Conservation (phyloP, 1,140 invertebrate species). For the Cryptotermes secundus region DNA sequence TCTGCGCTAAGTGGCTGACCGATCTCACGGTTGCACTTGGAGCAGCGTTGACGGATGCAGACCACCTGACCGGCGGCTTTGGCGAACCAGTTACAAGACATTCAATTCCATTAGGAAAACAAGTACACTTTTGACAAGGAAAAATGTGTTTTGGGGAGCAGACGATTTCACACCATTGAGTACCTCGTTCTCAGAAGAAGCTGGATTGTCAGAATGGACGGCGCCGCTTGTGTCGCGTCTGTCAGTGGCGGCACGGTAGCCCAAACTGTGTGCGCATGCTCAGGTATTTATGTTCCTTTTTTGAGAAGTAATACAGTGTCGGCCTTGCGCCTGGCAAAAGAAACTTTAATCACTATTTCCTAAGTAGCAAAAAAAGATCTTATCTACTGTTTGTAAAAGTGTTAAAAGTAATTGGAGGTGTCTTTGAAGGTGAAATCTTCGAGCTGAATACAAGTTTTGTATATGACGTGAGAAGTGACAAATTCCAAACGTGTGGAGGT, state of each 20-base stretch:
- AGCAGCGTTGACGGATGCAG: not conserved
- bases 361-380: conserved; percentile 6
- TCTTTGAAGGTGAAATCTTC: not conserved
- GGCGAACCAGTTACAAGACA: not conserved
- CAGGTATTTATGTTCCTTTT: not conserved
- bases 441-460: not conserved
- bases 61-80: not conserved
- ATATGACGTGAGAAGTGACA: not conserved
- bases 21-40: not conserved
- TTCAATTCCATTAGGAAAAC: not conserved
- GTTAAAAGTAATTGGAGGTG: not conserved
- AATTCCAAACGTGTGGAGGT: not conserved
- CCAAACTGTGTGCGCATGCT: not conserved
- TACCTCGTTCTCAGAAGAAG: not conserved
- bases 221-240: not conserved
- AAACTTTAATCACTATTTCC: not conserved
- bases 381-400: not conserved
- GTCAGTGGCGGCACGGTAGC: not conserved
- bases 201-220: not conserved
- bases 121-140: not conserved
- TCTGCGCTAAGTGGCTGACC: not conserved
- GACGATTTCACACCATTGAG: not conserved
- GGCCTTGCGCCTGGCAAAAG: not conserved
- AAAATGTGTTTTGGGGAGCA: not conserved
- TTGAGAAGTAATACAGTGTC: not conserved